A percentile compares a stretch with the other conserved stretches of the same genome.
These are phyloP conservation scores for Shargacucullia verbasci DNA, from an alignment of 2,888 invertebrate genomes.

Conservation along the genomic window DNA sequence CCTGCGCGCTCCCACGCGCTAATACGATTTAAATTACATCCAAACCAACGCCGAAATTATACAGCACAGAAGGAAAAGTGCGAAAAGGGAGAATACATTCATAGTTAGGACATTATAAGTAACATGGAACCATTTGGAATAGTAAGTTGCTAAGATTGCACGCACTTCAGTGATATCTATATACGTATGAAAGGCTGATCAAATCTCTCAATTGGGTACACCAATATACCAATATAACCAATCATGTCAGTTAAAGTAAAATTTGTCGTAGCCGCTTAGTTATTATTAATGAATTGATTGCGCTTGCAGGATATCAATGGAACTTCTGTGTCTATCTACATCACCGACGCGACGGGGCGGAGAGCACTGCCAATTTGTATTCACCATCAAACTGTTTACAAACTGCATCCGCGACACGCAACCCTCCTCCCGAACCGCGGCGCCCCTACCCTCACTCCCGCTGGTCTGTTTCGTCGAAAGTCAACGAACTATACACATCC, in stretches of 20 bases:
- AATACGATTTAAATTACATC: constrained; percentile 45
- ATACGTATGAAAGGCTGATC: no score
- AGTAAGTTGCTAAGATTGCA: neutral
- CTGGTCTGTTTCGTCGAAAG: constrained; percentile 2
- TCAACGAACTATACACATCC: constrained; percentile 28
- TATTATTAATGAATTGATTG: no score
- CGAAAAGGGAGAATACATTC: neutral
- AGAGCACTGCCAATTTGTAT: constrained; percentile 7
- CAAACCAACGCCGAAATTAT: neutral
- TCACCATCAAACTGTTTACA: constrained; percentile 13
- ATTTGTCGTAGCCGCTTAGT: no score
- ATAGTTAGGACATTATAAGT: neutral
- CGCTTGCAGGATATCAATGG: no score
- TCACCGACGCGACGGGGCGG: neutral
- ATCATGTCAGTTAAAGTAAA: no score
- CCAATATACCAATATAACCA: no score
- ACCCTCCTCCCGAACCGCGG: neutral
- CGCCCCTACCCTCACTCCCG: neutral
- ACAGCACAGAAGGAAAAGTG: constrained; percentile 12
- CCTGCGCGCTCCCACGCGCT: constrained; percentile 46
- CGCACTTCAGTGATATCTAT: neutral
- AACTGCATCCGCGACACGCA: constrained; percentile 14
- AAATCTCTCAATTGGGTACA: no score
- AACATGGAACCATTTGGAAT: neutral
- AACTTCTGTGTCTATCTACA: no score